Percentiles rank a stretch among this genome's conserved stretches.
Conservation (phyloP, 92 coral and sea anemone genomes). For the Palythoa heliodiscus region DNA sequence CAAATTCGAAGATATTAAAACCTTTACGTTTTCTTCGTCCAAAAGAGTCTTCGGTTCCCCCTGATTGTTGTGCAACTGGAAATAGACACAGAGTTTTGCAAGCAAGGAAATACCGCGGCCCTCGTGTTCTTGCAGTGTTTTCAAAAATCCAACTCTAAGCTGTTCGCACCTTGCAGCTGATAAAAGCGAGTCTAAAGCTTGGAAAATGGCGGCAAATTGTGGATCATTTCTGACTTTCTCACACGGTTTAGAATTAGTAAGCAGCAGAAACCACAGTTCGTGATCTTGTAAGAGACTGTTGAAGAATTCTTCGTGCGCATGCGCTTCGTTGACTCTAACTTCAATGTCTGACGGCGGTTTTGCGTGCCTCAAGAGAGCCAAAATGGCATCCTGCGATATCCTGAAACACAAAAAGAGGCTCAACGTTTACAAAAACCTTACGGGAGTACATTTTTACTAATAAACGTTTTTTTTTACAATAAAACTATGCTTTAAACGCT, state of each 20-base stretch:
- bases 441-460: too few relatives aligned
- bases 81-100: conserved; percentile 13
- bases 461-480: too few relatives aligned
- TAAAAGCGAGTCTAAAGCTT: background rate
- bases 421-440: background rate
- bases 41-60: background rate
- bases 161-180: conserved; percentile 5
- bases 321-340: background rate
- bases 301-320: conserved; percentile 13
- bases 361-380: conserved; percentile 1
- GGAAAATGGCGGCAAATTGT: conserved; percentile 4
- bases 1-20: conserved; percentile 18
- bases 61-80: background rate
- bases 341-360: background rate
- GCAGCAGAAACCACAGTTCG: conserved; percentile 5
- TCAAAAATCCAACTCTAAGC: conserved; percentile 25
- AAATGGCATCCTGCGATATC: conserved; percentile 17
- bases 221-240: conserved; percentile 9
- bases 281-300: conserved; percentile 4
- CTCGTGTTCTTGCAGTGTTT: background rate
- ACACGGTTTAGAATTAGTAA: background rate
- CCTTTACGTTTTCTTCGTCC: conserved; percentile 26
- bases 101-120: background rate
- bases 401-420: background rate
- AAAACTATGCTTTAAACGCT: too few relatives aligned